These are phyloP conservation scores for Eupithecia inturbata DNA, from an alignment of 2,888 invertebrate genomes.

Conservation along the genomic window DNA sequence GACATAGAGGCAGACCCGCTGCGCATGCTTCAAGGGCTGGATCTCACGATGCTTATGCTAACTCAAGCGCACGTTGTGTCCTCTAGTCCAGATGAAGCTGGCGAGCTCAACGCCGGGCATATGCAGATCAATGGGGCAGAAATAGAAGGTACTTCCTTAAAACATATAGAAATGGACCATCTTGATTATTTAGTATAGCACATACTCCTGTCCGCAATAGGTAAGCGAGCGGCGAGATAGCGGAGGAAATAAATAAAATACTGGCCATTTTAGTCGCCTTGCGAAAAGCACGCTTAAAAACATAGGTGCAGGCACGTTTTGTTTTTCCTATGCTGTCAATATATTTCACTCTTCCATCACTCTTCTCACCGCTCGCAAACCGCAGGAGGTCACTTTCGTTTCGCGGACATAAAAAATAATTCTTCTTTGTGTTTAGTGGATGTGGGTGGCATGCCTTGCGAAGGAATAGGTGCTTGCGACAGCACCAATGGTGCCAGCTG, in stretches of 20 bases:
- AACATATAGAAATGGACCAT: not conserved
- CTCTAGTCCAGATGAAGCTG: not conserved
- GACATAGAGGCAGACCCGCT: not conserved
- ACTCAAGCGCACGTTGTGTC: not conserved
- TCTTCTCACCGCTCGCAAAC: not conserved
- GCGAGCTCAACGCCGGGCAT: not conserved
- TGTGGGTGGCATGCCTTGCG: not conserved
- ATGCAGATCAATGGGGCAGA: not conserved
- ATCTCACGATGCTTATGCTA: not conserved
- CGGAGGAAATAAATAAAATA: not conserved
- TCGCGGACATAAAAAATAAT: not conserved
- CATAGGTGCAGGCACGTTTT: not conserved
- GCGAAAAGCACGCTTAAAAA: not conserved
- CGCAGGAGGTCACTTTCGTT: not conserved
- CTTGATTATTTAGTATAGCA: not conserved
- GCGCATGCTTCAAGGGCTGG: not conserved
- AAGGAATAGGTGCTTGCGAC: not conserved
- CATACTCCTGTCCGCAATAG: not conserved
- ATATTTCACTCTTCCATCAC: not conserved
- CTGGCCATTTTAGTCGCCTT: not conserved
- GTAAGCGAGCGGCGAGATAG: not conserved
- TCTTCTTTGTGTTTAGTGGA: not conserved
- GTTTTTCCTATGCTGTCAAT: not conserved
- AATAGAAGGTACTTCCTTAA: not conserved
- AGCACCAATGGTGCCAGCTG: not conserved